phyloP scores from a whole-genome alignment of 2,888 invertebrate genomes.

The Lithodes maja region DNA sequence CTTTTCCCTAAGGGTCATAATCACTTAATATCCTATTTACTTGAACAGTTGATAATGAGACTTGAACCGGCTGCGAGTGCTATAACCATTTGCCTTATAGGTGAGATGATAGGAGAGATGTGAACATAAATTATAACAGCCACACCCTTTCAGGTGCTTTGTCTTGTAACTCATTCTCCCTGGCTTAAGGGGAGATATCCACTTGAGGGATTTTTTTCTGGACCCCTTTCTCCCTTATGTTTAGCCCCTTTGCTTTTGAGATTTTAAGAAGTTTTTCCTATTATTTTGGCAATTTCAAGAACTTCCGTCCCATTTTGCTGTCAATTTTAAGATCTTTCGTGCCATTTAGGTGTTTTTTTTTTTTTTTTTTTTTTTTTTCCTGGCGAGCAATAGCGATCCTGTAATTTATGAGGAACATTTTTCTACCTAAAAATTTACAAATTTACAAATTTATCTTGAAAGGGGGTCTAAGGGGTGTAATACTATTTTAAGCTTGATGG shows the following conservation, averaged over 20 bases:
- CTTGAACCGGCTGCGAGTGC: slow-evolving; percentile 12
- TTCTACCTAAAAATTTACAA: too few species aligned
- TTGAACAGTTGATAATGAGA: slow-evolving; percentile 36
- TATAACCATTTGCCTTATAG: slow-evolving; percentile 58
- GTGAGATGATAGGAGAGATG: slow-evolving; percentile 16
- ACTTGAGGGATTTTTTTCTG: too few species aligned
- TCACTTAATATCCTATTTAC: slow-evolving; percentile 9
- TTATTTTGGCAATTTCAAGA: too few species aligned
- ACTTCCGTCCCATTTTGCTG: too few species aligned
- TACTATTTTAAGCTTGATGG: neutral
- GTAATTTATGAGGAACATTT: too few species aligned
- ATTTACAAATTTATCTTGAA: neutral
- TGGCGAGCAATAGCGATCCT: too few species aligned
- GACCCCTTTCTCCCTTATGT: too few species aligned
- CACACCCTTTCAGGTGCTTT: slow-evolving; percentile 1
- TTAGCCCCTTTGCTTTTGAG: too few species aligned
- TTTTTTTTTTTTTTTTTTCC: too few species aligned
- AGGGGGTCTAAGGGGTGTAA: neutral
- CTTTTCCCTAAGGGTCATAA: slow-evolving; percentile 34
- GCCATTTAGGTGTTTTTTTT: too few species aligned
- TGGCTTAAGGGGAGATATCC: neutral
- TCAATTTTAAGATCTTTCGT: too few species aligned
- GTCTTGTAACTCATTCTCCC: neutral
- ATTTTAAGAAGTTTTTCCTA: too few species aligned
- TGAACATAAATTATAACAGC: neutral